Percentiles rank a stretch among this genome's conserved stretches.
Evolutionary conservation across 2,113 vertebrate species (phyloP).

Genomic region (Brachionichthys hirsutus): DNA sequence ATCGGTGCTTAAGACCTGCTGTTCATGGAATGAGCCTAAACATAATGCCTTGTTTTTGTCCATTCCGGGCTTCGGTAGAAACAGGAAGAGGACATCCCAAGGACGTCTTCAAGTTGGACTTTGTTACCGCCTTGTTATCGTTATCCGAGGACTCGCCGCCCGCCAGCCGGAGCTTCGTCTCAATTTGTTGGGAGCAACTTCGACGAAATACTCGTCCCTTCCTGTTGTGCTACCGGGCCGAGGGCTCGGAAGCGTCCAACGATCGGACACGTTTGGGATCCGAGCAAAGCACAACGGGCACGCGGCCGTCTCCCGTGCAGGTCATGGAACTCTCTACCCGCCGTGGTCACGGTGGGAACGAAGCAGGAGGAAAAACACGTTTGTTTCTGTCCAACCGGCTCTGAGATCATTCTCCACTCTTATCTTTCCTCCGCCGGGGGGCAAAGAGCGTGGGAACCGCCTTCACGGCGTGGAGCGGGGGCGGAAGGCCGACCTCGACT

Average conservation of each 20-base stretch:
- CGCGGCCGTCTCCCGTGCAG: slow-evolving; percentile 11
- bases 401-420: slow-evolving; percentile 23
- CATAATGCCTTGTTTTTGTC: too few relatives aligned
- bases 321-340: slow-evolving; percentile 14
- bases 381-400: slow-evolving; percentile 20
- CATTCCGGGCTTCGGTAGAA: too few relatives aligned
- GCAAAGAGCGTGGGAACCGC: slow-evolving; percentile 66
- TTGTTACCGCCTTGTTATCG: slow-evolving; percentile 4
- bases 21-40: too few relatives aligned
- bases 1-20: too few relatives aligned
- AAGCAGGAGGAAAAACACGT: slow-evolving; percentile 6
- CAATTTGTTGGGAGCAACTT: slow-evolving; percentile 48
- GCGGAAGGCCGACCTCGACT: slow-evolving; percentile 58
- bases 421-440: slow-evolving; percentile 36
- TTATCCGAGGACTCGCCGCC: slow-evolving; percentile 51
- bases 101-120: too few relatives aligned
- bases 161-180: slow-evolving; percentile 61
- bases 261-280: slow-evolving; percentile 27
- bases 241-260: slow-evolving; percentile 20
- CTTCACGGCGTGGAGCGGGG: slow-evolving; percentile 39
- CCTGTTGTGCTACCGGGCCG: slow-evolving; percentile 2
- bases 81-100: too few relatives aligned
- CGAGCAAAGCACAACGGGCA: slow-evolving; percentile 18
- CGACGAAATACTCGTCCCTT: slow-evolving; percentile 47
- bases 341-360: slow-evolving; percentile 1